phyloP scores from a whole-genome alignment of 2,888 invertebrate genomes.

The Drosophila aldrichi region DNA sequence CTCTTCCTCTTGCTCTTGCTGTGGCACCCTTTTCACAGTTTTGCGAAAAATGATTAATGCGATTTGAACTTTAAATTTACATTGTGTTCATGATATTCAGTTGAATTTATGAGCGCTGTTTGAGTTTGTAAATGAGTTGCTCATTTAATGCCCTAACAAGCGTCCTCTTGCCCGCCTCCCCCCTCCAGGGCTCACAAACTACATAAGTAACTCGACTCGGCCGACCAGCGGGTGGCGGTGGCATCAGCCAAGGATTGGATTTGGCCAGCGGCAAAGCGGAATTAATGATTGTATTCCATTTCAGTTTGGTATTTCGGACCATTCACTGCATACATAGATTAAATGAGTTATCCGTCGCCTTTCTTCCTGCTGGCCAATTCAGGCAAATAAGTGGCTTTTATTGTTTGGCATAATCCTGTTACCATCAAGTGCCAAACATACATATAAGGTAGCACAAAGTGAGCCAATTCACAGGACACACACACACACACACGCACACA shows the following conservation, averaged over 20 bases:
- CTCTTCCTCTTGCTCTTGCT: neutral
- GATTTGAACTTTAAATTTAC: slow-evolving; percentile 79
- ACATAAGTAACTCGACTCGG: slow-evolving; percentile 34
- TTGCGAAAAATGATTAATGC: slow-evolving; percentile 75
- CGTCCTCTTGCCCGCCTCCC: slow-evolving; percentile 16
- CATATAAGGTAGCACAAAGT: slow-evolving; percentile 1
- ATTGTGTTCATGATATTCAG: slow-evolving; percentile 79
- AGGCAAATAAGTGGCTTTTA: slow-evolving; percentile 30
- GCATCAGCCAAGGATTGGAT: slow-evolving; percentile 13
- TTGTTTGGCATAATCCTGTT: slow-evolving; percentile 4
- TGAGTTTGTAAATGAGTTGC: slow-evolving; percentile 80
- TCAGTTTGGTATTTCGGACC: slow-evolving; percentile 44
- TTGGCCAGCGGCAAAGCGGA: slow-evolving; percentile 60
- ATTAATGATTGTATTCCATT: slow-evolving; percentile 78
- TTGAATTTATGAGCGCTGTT: slow-evolving; percentile 79
- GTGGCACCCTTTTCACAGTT: slow-evolving; percentile 56
- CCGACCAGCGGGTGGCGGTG: slow-evolving; percentile 19
- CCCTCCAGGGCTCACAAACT: slow-evolving; percentile 17
- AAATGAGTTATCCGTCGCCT: slow-evolving; percentile 52
- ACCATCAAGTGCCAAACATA: neutral
- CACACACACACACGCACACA: too few species aligned
- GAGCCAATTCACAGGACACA: neutral
- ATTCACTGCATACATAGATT: slow-evolving; percentile 42
- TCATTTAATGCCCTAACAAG: slow-evolving; percentile 76
- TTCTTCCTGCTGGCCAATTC: slow-evolving; percentile 12